phyloP scores from a whole-genome alignment of 1,140 invertebrate genomes.

The Neomicropteryx cornuta region DNA sequence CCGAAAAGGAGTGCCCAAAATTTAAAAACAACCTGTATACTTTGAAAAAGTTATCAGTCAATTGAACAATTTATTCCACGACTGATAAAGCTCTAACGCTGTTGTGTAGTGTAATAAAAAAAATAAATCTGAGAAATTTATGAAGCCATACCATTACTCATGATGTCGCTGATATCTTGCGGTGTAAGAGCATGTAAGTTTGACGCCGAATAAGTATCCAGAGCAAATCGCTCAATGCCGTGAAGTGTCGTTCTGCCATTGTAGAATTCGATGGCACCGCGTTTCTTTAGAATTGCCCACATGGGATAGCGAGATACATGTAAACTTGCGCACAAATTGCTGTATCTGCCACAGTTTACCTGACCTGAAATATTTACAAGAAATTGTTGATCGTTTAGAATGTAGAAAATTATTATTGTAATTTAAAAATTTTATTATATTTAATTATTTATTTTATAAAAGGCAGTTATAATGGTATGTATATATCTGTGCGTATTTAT shows the following conservation, averaged over 20 bases:
- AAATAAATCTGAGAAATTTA: too few species aligned
- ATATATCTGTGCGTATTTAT: too few species aligned
- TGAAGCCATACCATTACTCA: constrained; percentile 28
- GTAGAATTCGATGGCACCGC: constrained; percentile 59
- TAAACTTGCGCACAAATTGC: constrained; percentile 41
- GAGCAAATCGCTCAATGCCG: constrained; percentile 57
- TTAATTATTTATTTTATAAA: too few species aligned
- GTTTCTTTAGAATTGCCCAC: constrained; percentile 59
- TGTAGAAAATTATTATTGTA: constrained; percentile 2
- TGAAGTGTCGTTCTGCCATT: constrained; percentile 53
- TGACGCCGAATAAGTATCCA: constrained; percentile 48
- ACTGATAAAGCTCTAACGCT: background rate
- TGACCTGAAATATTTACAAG: constrained; percentile 35
- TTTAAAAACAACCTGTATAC: too few species aligned
- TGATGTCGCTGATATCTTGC: constrained; percentile 44
- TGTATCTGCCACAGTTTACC: constrained; percentile 48
- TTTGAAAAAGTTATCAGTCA: constrained; percentile 5
- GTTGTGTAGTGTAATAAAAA: constrained; percentile 4
- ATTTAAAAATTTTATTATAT: constrained; percentile 3
- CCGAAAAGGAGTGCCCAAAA: too few species aligned
- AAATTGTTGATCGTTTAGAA: constrained; percentile 3
- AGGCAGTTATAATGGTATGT: too few species aligned
- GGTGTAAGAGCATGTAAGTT: constrained; percentile 53
- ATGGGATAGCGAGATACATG: constrained; percentile 52
- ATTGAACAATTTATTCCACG: constrained; percentile 3